Evolutionary conservation across 2,797 vertebrate genomes (phyloP), one percentile per base, ranked within the genome.

Genomic region (Sebastes matsubarae): DNA sequence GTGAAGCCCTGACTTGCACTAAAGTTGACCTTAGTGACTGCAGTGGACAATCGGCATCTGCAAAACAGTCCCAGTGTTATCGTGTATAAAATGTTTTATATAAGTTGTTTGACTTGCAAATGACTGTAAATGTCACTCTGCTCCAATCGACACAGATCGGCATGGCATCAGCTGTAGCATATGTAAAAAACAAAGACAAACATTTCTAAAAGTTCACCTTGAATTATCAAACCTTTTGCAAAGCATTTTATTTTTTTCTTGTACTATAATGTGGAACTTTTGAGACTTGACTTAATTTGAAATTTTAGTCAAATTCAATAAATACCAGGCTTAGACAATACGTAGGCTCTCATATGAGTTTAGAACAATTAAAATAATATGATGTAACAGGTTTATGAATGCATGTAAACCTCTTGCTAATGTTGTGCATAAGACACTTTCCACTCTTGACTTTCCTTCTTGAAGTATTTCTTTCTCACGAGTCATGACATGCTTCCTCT

Each of bases 391-490:
- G 2, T 58, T 20, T 27, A 10, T 66, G 6, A 10, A 60, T 50
- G 3, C 1, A 54, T 34, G 20, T n/a, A 30, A 80, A 52, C 32
- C 11, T 63, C 11, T 38, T 38, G 11, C 10, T 50, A 7, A 46
- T 8, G 11, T 12, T 2, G 22, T 29, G 20, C 46, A 22, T 12
- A 10, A 70, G 16, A 25, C 22, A 36, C 46, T 6, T 58, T 22
- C 3, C 18, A 12, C 42, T 69, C 20, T 54, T 67, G 11, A 16
- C 22, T 63, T 34, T 68, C 12, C 20, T 42, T 34, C 1, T 22
- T 70, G 11, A 46, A 10, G 5, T 25, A n/a, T 70, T 77, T 69
- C 8, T 74, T 34, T 79, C 24, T 81, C n/a, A 32, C 6, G 8
- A n/a, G 50, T 52, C 50, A 52, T 10, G 2, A 2, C 27, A 16